phyloP scores from a whole-genome alignment of 2,113 vertebrate species.

The Pomatostomus ruficeps region DNA sequence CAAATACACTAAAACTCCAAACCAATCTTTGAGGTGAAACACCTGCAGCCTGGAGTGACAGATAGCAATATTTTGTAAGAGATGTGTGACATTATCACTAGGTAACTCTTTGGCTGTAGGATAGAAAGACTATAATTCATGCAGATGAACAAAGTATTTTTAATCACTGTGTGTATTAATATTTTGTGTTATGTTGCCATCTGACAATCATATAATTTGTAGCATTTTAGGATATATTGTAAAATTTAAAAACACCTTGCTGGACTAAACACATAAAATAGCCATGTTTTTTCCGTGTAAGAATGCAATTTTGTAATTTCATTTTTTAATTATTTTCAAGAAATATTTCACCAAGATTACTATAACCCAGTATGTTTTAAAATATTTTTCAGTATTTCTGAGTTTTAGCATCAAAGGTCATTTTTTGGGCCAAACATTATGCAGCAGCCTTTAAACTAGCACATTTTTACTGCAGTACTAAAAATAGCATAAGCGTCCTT shows the following conservation, averaged over 20 bases:
- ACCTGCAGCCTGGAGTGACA: not conserved
- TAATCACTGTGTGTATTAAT: not conserved
- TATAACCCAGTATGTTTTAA: not conserved
- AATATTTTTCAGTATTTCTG: not conserved
- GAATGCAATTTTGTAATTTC: not conserved
- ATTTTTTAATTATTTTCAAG: not conserved
- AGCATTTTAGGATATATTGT: not conserved
- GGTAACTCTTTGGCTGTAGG: not conserved
- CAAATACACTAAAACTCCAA: not conserved
- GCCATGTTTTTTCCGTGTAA: fast-evolving
- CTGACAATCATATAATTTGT: not conserved
- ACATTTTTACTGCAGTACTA: not conserved
- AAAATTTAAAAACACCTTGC: not conserved
- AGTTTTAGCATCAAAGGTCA: not conserved
- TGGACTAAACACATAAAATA: not conserved
- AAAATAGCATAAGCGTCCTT: not conserved
- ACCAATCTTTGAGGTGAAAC: not conserved
- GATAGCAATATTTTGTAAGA: not conserved
- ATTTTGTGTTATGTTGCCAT: not conserved
- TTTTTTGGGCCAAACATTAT: not conserved
- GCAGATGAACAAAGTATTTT: not conserved
- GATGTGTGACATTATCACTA: not conserved
- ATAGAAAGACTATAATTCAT: not conserved
- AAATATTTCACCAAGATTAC: not conserved
- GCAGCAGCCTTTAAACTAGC: not conserved